A percentile compares a stretch with the other conserved stretches of the same genome.
Conservation (phyloP, 2,888 invertebrate genomes). For the Latrodectus hesperus region DNA sequence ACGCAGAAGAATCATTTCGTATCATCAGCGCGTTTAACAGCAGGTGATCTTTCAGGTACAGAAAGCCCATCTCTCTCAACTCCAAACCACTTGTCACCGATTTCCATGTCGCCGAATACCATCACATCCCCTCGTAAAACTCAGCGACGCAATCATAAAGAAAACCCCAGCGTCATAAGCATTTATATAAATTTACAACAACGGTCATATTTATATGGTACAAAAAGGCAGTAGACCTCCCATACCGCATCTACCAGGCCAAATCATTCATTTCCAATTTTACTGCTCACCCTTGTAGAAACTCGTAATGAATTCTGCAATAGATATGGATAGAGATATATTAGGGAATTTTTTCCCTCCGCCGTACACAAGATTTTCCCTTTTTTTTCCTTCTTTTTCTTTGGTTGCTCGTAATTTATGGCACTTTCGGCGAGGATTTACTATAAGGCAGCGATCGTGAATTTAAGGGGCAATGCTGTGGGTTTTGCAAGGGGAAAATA, state of each 20-base stretch:
- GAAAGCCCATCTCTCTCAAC: too few species aligned
- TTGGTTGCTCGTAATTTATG: constrained; percentile 34
- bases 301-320: constrained; percentile 57
- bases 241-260: constrained; percentile 24
- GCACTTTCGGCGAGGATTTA: constrained; percentile 28
- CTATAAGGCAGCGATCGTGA: constrained; percentile 27
- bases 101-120: background rate
- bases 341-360: background rate
- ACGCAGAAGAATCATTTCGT: too few species aligned
- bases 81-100: background rate
- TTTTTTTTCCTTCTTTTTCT: constrained; percentile 5
- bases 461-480: constrained; percentile 13
- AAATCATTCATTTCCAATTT: constrained; percentile 58
- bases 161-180: constrained; percentile 7
- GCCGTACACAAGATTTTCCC: background rate
- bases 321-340: constrained; percentile 58
- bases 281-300: constrained; percentile 37
- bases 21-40: too few species aligned
- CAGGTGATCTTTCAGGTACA: too few species aligned
- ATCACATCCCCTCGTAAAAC: background rate
- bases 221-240: constrained; percentile 40
- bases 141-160: background rate
- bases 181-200: constrained; percentile 41
- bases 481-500: background rate
- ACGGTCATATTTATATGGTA: constrained; percentile 35